A percentile compares a stretch with the other conserved stretches of the same genome.
Conservation (phyloP, 2,888 invertebrate genomes). For the Hylaea fasciaria region DNA sequence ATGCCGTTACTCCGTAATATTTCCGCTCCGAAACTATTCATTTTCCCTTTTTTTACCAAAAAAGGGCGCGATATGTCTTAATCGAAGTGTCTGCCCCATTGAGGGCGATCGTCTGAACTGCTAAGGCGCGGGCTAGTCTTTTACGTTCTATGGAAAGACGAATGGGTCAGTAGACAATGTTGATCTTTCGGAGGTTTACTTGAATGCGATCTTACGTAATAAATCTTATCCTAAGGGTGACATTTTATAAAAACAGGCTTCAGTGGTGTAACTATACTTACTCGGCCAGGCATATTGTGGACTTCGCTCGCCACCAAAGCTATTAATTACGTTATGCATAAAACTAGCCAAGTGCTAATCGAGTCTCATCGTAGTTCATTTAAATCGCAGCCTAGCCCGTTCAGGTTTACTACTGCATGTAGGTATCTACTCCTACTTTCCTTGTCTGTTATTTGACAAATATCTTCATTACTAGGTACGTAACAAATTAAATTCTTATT, state of each 20-base stretch:
- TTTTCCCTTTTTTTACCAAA: conserved; percentile 82
- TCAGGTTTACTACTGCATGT: no score
- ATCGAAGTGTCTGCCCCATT: conserved; percentile 64
- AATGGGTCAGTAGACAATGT: conserved; percentile 4
- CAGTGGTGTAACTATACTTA: no score
- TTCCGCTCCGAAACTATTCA: conserved; percentile 81
- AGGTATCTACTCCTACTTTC: no score
- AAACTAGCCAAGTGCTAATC: no score
- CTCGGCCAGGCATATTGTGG: no score
- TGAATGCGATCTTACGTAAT: background rate
- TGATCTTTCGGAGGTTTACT: background rate
- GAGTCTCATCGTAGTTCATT: no score
- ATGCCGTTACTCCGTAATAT: conserved; percentile 84
- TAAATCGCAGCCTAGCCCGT: no score
- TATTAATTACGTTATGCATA: no score
- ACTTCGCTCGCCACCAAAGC: no score
- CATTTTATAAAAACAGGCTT: no score
- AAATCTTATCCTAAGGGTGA: background rate
- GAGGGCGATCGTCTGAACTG: conserved; percentile 45
- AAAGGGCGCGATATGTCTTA: conserved; percentile 84
- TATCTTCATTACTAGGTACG: background rate
- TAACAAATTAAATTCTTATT: background rate
- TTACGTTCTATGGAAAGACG: conserved; percentile 8
- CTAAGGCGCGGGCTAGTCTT: conserved; percentile 7
- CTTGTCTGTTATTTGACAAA: no score